Percentiles rank a stretch among this genome's conserved stretches.
Conservation (phyloP, 1,140 invertebrate species). For the Drosophila trapezifrons region DNA sequence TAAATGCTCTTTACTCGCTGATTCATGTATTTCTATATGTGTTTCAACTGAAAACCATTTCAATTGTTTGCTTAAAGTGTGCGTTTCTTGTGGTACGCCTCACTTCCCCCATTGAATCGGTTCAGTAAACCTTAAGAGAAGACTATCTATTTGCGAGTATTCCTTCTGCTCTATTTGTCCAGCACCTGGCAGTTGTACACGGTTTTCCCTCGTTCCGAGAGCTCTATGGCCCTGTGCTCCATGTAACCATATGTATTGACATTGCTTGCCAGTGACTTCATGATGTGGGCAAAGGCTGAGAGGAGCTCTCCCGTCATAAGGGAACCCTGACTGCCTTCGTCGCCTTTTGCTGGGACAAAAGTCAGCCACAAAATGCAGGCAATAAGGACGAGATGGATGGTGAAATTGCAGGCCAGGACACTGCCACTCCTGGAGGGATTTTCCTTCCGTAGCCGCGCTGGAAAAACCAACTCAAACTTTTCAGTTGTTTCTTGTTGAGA, state of each 20-base stretch:
- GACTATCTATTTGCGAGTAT: neutral
- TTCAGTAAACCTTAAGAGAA: constrained; percentile 25
- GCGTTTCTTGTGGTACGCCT: neutral
- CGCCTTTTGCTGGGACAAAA: constrained; percentile 23
- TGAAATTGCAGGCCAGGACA: constrained; percentile 38
- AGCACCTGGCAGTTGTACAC: constrained; percentile 29
- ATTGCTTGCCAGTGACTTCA: constrained; percentile 32
- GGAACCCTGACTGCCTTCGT: constrained; percentile 3
- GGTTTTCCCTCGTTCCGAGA: neutral
- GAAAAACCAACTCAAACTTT: constrained; percentile 73
- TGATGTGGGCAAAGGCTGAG: constrained; percentile 36
- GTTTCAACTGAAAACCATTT: neutral
- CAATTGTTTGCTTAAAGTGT: neutral
- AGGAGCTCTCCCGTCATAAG: constrained; percentile 4
- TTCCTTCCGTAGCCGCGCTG: constrained; percentile 40
- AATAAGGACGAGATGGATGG: constrained; percentile 46
- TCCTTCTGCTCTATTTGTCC: constrained; percentile 31
- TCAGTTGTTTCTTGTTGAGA: constrained; percentile 53
- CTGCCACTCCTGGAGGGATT: constrained; percentile 19
- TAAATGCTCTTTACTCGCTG: neutral
- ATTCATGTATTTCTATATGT: neutral
- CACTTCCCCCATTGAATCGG: neutral
- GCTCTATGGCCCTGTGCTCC: neutral
- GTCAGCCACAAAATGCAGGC: constrained; percentile 51
- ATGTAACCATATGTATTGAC: constrained; percentile 26